A percentile compares a stretch with the other conserved stretches of the same genome.
phyloP scores from a whole-genome alignment of 1,140 invertebrate species.

The Conus betulinus region DNA sequence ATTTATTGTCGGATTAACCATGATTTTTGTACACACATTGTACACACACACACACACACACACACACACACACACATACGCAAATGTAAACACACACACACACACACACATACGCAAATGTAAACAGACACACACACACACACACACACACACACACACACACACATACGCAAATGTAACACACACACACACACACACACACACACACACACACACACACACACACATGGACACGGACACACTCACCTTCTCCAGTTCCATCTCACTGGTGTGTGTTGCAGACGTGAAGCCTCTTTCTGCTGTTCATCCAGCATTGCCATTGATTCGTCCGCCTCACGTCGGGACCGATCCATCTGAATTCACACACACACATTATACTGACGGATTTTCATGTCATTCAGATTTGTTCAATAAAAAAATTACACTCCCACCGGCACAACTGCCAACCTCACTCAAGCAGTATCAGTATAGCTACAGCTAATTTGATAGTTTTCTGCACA shows the following conservation, averaged over 20 bases:
- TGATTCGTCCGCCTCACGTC: constrained; percentile 69
- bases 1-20: no score
- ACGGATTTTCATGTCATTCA: no score
- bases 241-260: constrained; percentile 72
- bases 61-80: background rate
- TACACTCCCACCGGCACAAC: no score
- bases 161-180: background rate
- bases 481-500: no score
- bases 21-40: no score
- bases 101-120: no score
- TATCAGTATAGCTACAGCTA: no score
- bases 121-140: no score
- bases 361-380: constrained; percentile 13
- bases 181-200: background rate
- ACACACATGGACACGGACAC: no score
- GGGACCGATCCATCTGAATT: constrained; percentile 67
- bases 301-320: constrained; percentile 60
- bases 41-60: no score
- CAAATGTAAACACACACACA: background rate
- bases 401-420: no score
- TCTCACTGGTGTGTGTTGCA: constrained; percentile 66
- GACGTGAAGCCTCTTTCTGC: constrained; percentile 55
- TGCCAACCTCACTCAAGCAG: no score
- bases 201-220: background rate
- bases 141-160: background rate